Conservation (phyloP, 2,797 vertebrate species). For the Macropodus opercularis region DNA sequence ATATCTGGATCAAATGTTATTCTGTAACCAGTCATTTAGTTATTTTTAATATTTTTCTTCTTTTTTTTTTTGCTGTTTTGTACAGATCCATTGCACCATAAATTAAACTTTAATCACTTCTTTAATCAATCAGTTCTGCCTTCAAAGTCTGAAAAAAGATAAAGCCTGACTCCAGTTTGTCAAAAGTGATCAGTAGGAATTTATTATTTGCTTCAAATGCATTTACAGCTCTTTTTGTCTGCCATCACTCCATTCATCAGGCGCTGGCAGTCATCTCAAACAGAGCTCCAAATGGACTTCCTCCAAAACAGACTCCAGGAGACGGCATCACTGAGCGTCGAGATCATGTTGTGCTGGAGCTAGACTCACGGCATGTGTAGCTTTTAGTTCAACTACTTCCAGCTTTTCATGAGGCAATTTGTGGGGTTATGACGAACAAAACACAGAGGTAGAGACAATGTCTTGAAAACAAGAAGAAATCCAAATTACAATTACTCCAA, state of each 20-base stretch:
- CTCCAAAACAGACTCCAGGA: slow-evolving; percentile 48
- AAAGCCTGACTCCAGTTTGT: slow-evolving; percentile 67
- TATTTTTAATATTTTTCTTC: too few relatives aligned
- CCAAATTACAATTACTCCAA: slow-evolving; percentile 33
- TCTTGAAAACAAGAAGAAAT: slow-evolving; percentile 57
- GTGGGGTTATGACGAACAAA: slow-evolving; percentile 42
- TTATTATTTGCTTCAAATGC: slow-evolving; percentile 82
- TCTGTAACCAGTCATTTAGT: too few relatives aligned
- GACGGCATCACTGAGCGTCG: slow-evolving; percentile 39
- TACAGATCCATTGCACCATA: not conserved
- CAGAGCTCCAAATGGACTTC: slow-evolving; percentile 51
- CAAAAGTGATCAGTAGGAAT: slow-evolving; percentile 85
- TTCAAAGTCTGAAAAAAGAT: slow-evolving; percentile 43
- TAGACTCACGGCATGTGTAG: slow-evolving; percentile 41
- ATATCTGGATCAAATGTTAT: too few relatives aligned
- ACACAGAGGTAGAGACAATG: slow-evolving; percentile 63
- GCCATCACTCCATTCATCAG: slow-evolving; percentile 57
- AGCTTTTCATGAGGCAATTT: slow-evolving; percentile 46
- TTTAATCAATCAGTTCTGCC: slow-evolving; percentile 35
- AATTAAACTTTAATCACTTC: slow-evolving; percentile 45
- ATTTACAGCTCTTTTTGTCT: slow-evolving; percentile 71
- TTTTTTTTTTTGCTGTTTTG: too few relatives aligned
- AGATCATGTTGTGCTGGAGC: slow-evolving; percentile 43
- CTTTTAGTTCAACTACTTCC: slow-evolving; percentile 33
- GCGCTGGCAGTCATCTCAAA: slow-evolving; percentile 57